phyloP scores from a whole-genome alignment of 2,888 invertebrate species.

The Helleia helle region DNA sequence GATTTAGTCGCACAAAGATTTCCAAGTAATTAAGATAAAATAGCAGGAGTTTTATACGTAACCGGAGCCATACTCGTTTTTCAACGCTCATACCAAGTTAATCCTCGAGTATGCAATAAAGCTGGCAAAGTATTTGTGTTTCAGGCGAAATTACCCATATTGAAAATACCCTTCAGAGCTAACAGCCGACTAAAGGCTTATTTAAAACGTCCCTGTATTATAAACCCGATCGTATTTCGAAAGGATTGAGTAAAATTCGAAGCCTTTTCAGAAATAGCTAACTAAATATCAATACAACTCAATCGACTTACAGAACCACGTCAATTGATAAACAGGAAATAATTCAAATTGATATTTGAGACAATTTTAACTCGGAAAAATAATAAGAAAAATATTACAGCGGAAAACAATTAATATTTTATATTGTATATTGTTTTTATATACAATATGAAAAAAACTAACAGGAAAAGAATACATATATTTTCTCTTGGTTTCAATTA shows the following conservation, averaged over 20 bases:
- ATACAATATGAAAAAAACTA: no score
- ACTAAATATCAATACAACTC: conserved; percentile 34
- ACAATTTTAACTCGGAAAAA: no score
- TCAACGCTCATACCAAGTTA: conserved; percentile 66
- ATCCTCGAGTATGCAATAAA: conserved; percentile 70
- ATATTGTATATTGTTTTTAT: no score
- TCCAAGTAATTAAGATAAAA: conserved; percentile 73
- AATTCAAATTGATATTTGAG: conserved; percentile 1
- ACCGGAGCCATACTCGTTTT: conserved; percentile 57
- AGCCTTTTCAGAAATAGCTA: conserved; percentile 21
- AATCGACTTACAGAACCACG: conserved; percentile 26
- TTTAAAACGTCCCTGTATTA: conserved; percentile 34
- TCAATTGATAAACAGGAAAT: conserved; percentile 1
- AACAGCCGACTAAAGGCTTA: conserved; percentile 62
- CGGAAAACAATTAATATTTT: no score
- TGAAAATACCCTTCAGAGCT: conserved; percentile 69
- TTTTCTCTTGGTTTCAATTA: no score
- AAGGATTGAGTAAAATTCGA: conserved; percentile 34
- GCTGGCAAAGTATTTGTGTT: conserved; percentile 69
- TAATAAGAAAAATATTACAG: no score
- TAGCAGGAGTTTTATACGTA: conserved; percentile 61
- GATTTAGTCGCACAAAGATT: conserved; percentile 69
- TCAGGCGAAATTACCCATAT: conserved; percentile 70
- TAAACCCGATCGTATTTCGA: conserved; percentile 11
- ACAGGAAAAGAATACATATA: no score